Percentiles rank a stretch among this genome's conserved stretches.
phyloP scores from a whole-genome alignment of 2,113 vertebrate genomes.

The Ahaetulla prasina region DNA sequence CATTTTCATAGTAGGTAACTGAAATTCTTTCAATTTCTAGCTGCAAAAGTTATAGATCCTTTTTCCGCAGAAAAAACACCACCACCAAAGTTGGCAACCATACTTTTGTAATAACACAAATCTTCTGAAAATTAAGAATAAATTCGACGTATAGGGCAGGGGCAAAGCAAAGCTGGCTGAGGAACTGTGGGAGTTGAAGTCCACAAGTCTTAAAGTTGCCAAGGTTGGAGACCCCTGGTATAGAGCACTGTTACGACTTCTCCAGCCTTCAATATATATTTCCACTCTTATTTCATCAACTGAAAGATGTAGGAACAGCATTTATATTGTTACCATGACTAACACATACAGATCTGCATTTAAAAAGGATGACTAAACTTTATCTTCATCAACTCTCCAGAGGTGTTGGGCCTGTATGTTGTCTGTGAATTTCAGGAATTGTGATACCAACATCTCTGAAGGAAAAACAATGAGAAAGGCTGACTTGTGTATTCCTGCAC shows the following conservation, averaged over 20 bases:
- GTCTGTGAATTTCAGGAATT: neutral
- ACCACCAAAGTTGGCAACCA: neutral
- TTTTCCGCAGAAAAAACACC: neutral
- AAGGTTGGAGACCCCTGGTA: no score
- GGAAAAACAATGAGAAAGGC: neutral
- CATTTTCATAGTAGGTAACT: neutral
- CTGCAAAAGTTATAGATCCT: neutral
- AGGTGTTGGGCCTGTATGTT: neutral
- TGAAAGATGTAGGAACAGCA: neutral
- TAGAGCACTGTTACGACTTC: neutral
- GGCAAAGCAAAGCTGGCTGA: no score
- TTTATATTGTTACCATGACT: neutral
- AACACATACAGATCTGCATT: neutral
- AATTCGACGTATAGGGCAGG: no score
- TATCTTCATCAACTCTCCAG: neutral
- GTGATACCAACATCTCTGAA: neutral
- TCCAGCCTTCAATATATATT: neutral
- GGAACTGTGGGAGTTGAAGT: no score
- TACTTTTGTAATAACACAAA: neutral
- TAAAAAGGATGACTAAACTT: neutral
- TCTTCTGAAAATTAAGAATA: neutral
- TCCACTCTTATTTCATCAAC: neutral
- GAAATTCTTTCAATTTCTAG: neutral
- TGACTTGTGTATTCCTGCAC: neutral
- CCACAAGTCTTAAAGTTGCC: no score